Conservation (phyloP, 2,113 vertebrate species). For the Gopherus flavomarginatus region DNA sequence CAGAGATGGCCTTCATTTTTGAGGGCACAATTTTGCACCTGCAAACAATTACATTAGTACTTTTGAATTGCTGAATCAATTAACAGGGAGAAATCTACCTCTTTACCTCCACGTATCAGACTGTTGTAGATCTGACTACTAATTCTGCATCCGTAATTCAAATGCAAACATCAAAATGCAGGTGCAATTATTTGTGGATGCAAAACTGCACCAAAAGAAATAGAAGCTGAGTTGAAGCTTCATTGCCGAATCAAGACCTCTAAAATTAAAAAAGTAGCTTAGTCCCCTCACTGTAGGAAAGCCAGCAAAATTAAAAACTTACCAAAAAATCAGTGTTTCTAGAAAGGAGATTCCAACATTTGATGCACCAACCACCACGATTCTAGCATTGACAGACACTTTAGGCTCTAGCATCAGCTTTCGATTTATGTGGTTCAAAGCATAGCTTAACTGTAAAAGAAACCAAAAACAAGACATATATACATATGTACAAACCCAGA, state of each 20-base stretch:
- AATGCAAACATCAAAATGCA: neutral
- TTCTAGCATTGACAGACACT: slow-evolving; percentile 85
- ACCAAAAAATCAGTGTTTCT: slow-evolving; percentile 90
- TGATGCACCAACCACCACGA: slow-evolving; percentile 94
- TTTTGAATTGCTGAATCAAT: neutral
- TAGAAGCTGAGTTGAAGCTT: neutral
- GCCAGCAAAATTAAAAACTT: slow-evolving; percentile 75
- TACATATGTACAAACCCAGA: neutral
- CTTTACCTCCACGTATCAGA: rapidly evolving
- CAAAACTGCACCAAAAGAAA: neutral
- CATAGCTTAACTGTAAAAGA: slow-evolving; percentile 80
- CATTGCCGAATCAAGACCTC: neutral
- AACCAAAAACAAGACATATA: neutral
- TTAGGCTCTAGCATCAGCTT: slow-evolving; percentile 91
- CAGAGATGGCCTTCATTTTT: neutral
- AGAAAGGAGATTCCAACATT: slow-evolving; percentile 90
- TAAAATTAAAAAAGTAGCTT: neutral
- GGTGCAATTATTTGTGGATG: neutral
- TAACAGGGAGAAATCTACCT: neutral
- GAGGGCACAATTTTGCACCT: neutral
- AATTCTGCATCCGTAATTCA: neutral
- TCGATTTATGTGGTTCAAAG: slow-evolving; percentile 89
- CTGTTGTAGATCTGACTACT: neutral
- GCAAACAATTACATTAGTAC: rapidly evolving
- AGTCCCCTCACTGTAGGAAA: neutral